Evolutionary conservation across 2,888 invertebrate species (phyloP), one percentile per base, ranked within the genome.

Genomic region (Aphrophora alni): DNA sequence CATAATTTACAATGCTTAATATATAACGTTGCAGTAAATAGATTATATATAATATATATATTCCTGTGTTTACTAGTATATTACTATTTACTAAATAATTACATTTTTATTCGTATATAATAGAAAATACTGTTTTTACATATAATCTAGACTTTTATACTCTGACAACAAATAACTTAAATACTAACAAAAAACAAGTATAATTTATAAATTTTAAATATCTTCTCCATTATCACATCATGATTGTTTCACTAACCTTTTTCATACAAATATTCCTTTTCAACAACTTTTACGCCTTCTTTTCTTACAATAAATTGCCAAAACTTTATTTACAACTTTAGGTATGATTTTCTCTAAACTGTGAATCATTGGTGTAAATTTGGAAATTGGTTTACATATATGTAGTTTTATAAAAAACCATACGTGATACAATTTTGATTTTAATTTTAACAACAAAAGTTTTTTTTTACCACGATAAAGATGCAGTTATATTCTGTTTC

Each of bases 1-100:
- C 59, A 59, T 59, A 59, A 59, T 59, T 59, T 59, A 59, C 59
- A 59, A 59, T 21, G n/a, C 59, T 59, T 59, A 59, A 59, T 21
- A 44, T 44, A 44, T 2, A 10, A 44, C 17, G 14, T 14, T 44
- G 44, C 17, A 44, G 33, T 44, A 44, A 2, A 14, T 44, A 44
- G 44, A 44, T 7, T 44, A 44, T 44, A 44, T 44, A 44, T 44
- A 44, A 8, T 10, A 44, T 44, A 14, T 14, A 44, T 44, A 44
- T 44, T 44, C 33, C 33, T 33, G 33, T 44, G 8, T 5, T 44
- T 10, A n/a, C n/a, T n/a, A n/a, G n/a, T n/a, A 44, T 44, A 59
- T 14, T 3, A 59, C 59, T 59, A 59, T 59, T 59, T 21, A 14
- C 5, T 59, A 59, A 21, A 21, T 21, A 59, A 59, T 59, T 59